Percentiles rank a stretch among this genome's conserved stretches.
Evolutionary conservation across 2,797 vertebrate species (phyloP).

Genomic region (Microcaecilia unicolor): DNA sequence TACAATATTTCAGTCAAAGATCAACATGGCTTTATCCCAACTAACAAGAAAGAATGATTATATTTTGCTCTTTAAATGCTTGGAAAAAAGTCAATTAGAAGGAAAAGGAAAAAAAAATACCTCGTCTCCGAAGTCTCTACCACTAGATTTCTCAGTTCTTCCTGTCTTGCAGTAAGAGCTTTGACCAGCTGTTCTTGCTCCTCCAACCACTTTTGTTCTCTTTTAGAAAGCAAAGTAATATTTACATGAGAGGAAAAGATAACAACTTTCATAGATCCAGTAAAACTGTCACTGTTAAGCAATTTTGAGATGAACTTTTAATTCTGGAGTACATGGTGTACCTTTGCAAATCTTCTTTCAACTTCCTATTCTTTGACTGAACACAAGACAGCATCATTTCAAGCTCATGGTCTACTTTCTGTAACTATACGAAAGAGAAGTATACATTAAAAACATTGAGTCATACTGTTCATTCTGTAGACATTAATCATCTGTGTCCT

Average conservation of each 20-base stretch:
- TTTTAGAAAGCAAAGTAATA: constrained; percentile 24
- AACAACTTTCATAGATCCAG: too few species aligned
- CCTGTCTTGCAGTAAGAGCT: constrained; percentile 4
- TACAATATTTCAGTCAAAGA: too few species aligned
- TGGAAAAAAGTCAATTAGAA: too few species aligned
- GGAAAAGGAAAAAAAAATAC: constrained; percentile 32
- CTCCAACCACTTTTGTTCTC: constrained; percentile 47
- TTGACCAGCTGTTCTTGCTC: constrained; percentile 40
- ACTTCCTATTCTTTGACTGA: constrained; percentile 55
- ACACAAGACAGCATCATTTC: constrained; percentile 60
- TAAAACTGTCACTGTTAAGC: constrained; percentile 1
- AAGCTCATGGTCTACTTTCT: constrained; percentile 63
- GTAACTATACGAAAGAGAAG: constrained; percentile 63
- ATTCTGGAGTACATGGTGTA: constrained; percentile 27
- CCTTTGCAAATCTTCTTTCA: constrained; percentile 66
- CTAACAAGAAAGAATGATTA: too few species aligned
- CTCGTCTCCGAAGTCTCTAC: constrained; percentile 15
- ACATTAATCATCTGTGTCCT: too few species aligned
- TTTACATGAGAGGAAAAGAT: too few species aligned
- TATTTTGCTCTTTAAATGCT: constrained; percentile 3
- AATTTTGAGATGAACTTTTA: background rate
- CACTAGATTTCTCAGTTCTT: background rate
- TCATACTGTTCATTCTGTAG: too few species aligned
- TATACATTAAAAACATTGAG: too few species aligned
- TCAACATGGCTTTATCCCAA: too few species aligned